phyloP scores from a whole-genome alignment of 2,888 invertebrate genomes.

The Trileptium ribeirensis region DNA sequence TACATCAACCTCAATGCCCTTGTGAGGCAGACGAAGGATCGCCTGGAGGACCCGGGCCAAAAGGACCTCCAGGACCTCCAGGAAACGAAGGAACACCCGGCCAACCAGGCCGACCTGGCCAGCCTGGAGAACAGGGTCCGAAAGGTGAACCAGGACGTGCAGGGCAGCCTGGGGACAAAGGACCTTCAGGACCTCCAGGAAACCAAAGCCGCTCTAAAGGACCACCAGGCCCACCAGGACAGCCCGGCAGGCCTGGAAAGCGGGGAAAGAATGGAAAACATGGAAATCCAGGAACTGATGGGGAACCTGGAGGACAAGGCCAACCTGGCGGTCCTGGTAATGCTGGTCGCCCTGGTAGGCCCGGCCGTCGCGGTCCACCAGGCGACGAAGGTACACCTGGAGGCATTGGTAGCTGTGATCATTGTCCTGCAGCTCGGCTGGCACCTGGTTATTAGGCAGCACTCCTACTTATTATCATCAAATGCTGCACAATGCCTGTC shows the following conservation, averaged over 20 bases:
- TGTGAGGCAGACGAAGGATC: not conserved
- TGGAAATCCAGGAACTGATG: slow-evolving; percentile 1
- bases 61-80: not conserved
- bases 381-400: slow-evolving; percentile 12
- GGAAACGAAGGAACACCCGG: slow-evolving; percentile 1
- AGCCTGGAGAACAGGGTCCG: not conserved
- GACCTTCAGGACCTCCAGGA: not conserved
- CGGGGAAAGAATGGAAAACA: not conserved
- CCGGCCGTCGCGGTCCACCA: not conserved
- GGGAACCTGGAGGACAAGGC: not conserved
- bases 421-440: slow-evolving; percentile 14
- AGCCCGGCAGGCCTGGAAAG: slow-evolving; percentile 2
- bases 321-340: not conserved
- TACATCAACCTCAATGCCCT: not conserved
- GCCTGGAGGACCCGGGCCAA: not conserved
- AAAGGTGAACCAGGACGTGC: slow-evolving; percentile 3
- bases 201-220: not conserved
- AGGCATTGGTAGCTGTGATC: not conserved
- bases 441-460: slow-evolving; percentile 12
- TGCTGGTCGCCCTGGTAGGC: not conserved
- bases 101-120: not conserved
- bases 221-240: not conserved
- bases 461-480: no score
- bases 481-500: no score
- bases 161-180: slow-evolving; percentile 4